Evolutionary conservation across 2,113 vertebrate species (phyloP), one percentile per base, ranked within the genome.

Genomic region (Callionymus lyra): DNA sequence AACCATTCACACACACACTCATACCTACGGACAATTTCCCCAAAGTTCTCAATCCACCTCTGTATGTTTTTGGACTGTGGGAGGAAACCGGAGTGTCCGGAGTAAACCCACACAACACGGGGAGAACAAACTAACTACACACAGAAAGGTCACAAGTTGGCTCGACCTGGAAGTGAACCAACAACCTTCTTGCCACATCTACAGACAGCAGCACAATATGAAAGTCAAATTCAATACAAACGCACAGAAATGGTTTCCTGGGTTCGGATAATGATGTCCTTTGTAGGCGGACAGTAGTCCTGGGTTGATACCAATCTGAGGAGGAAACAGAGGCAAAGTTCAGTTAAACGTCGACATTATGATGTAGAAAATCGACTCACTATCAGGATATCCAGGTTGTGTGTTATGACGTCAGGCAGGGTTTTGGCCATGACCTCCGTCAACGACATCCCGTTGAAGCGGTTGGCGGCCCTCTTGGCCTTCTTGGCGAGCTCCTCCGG

Each of bases 171-270:
- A n/a, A n/a, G n/a, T n/a, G n/a, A n/a, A n/a, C n/a, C n/a, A n/a
- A n/a, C n/a, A n/a, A n/a, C n/a, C n/a, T n/a, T n/a, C n/a, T n/a
- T n/a, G n/a, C n/a, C n/a, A n/a, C n/a, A n/a, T n/a, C n/a, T n/a
- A n/a, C n/a, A n/a, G n/a, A n/a, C n/a, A n/a, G n/a, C n/a, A n/a
- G 21, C 21, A 27, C 8, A 27, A 5, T 5, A 27, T 27, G 21
- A 8, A 8, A 5, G 21, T 44, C 16, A 52, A 47, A 58, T 13
- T 14, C 12, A 34, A 68, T 51, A 37, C 21, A 14, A 57, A 86
- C 94, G 14, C 88, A 99, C 95, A 99, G 67, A 99, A 99, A 73
- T 98, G 94, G 75, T 99, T 99, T 72, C 95, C 95, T 70, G 95
- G 95, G 80, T 94, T 95, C 21, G 95, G 95, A 59, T 98, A 99